Evolutionary conservation across 1,140 invertebrate genomes (phyloP).

Genomic region (Drosophila micromelanica): DNA sequence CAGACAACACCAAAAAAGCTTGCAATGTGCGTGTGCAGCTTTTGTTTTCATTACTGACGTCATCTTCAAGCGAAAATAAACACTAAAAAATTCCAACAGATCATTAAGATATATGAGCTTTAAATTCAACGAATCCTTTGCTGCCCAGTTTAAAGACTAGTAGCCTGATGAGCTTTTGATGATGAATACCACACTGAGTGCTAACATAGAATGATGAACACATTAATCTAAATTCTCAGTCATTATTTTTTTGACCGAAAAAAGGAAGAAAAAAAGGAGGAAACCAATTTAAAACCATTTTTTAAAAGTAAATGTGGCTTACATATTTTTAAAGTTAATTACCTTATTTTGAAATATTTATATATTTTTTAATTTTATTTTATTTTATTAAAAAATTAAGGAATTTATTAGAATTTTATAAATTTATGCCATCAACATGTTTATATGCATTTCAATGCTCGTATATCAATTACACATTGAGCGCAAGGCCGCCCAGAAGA

Average conservation of each 20-base stretch:
- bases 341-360: too few species aligned
- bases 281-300: background rate
- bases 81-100: background rate
- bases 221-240: constrained; percentile 19
- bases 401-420: background rate
- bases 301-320: background rate
- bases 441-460: constrained; percentile 21
- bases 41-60: constrained; percentile 26
- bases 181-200: constrained; percentile 11
- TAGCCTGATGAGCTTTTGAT: constrained; percentile 53
- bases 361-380: too few species aligned
- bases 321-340: background rate
- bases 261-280: background rate
- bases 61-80: constrained; percentile 12
- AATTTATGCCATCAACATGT: constrained; percentile 10
- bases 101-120: constrained; percentile 31
- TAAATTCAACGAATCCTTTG: background rate
- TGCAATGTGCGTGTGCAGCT: constrained; percentile 27
- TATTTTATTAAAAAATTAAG: background rate
- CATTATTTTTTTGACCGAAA: constrained; percentile 14
- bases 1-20: constrained; percentile 8
- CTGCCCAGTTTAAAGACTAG: constrained; percentile 24
- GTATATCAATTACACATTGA: constrained; percentile 70
- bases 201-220: background rate
- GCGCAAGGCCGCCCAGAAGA: constrained; percentile 66